Evolutionary conservation across 2,113 vertebrate species (phyloP).

Genomic region (Pelobates fuscus): DNA sequence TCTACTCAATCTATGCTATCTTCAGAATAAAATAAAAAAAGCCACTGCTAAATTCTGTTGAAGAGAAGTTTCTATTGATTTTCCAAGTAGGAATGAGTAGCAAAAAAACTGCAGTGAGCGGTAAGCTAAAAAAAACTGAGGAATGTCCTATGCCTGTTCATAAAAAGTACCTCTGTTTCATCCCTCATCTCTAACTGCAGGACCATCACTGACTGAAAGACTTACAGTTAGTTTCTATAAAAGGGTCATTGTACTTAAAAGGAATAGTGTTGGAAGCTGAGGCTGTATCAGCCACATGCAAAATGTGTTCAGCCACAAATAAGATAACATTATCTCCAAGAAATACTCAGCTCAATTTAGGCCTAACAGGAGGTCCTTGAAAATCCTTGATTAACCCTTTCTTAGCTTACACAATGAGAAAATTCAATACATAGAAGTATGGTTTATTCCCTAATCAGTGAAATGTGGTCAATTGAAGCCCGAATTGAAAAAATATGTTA

Average conservation of each 20-base stretch:
- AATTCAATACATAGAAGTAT: too few species aligned
- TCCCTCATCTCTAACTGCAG: slow-evolving; percentile 24
- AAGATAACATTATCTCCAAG: slow-evolving; percentile 48
- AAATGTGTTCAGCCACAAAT: slow-evolving; percentile 31
- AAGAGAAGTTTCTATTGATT: slow-evolving; percentile 1
- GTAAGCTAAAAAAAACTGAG: slow-evolving; percentile 24
- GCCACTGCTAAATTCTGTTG: neutral
- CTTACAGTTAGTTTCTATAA: slow-evolving; percentile 45
- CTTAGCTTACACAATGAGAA: too few species aligned
- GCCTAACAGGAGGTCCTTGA: neutral
- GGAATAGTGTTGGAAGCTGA: slow-evolving; percentile 40
- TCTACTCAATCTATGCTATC: neutral
- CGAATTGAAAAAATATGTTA: too few species aligned
- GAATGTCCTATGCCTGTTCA: slow-evolving; percentile 43
- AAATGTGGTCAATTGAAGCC: too few species aligned
- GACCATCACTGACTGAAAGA: slow-evolving; percentile 46
- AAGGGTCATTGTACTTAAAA: slow-evolving; percentile 50
- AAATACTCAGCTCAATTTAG: slow-evolving; percentile 12
- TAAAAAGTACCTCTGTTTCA: slow-evolving; percentile 50
- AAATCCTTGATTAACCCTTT: slow-evolving; percentile 9
- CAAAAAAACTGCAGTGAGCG: slow-evolving; percentile 14
- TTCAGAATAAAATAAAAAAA: neutral
- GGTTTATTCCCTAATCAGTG: too few species aligned
- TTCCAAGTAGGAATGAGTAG: slow-evolving; percentile 8
- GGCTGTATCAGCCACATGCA: slow-evolving; percentile 42